These are phyloP conservation scores for Gymnopithys bicolor DNA, from an alignment of 2,797 vertebrate species.

Conservation along the genomic window DNA sequence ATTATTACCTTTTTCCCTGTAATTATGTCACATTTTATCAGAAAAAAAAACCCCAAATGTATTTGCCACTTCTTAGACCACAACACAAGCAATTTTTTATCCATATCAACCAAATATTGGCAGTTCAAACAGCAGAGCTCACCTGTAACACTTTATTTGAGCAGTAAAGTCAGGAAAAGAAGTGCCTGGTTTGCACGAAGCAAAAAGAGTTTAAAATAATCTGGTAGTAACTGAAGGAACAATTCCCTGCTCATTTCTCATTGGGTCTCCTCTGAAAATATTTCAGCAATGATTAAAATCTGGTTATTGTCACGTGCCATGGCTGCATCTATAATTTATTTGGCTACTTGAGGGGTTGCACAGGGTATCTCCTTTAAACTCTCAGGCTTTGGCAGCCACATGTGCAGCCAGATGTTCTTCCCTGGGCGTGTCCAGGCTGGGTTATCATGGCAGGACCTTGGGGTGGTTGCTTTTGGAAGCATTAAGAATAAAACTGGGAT, in stretches of 20 bases:
- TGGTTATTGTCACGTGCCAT: not conserved
- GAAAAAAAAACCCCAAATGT: not conserved
- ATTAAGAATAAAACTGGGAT: not conserved
- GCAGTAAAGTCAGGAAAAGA: not conserved
- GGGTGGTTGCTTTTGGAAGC: not conserved
- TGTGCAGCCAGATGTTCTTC: not conserved
- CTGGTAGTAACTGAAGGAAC: not conserved
- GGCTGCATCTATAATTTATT: not conserved
- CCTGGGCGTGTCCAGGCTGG: not conserved
- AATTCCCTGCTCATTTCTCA: not conserved
- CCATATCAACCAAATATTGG: not conserved
- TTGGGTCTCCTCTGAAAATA: not conserved
- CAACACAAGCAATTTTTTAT: not conserved
- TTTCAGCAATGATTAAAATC: not conserved
- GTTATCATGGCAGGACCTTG: not conserved
- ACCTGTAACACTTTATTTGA: not conserved
- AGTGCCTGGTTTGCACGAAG: fast-evolving
- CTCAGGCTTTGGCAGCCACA: not conserved
- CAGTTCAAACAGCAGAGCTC: not conserved
- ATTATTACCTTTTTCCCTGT: not conserved
- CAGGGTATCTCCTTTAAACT: not conserved
- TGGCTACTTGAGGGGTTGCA: not conserved
- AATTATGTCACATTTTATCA: not conserved
- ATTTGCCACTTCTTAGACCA: not conserved
- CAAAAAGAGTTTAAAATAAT: not conserved